phyloP scores from a whole-genome alignment of 2,113 vertebrate species.

The Myiagra hebetior region DNA sequence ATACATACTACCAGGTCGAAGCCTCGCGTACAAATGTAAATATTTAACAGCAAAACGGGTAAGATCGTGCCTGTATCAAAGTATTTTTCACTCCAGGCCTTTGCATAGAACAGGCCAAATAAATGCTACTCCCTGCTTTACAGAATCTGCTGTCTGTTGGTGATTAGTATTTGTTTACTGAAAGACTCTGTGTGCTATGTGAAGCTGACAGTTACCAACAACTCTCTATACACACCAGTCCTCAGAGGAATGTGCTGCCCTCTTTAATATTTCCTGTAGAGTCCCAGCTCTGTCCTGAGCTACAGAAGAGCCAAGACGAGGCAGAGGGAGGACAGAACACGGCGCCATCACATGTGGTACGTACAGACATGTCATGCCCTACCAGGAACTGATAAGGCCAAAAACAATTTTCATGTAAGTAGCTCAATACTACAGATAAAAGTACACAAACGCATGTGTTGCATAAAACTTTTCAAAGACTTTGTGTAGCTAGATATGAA shows the following conservation, averaged over 20 bases:
- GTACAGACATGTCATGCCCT: not conserved
- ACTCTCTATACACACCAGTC: not conserved
- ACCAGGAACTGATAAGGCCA: not conserved
- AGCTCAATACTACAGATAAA: not conserved
- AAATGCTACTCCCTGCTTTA: not conserved
- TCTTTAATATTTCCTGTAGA: not conserved
- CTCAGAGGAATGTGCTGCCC: not conserved
- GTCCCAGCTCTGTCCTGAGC: not conserved
- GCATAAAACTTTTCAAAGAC: constrained; percentile 43
- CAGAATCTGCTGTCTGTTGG: not conserved
- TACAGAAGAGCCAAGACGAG: fast-evolving
- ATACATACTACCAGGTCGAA: not conserved
- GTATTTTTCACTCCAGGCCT: not conserved
- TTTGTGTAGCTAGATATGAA: not conserved
- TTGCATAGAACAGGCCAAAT: not conserved
- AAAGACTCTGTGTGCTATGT: not conserved
- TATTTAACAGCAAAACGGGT: constrained; percentile 5
- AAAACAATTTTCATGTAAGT: not conserved
- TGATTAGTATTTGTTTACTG: not conserved
- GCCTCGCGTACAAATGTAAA: not conserved
- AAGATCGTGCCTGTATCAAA: not conserved
- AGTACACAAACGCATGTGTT: not conserved
- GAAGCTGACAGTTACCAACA: not conserved
- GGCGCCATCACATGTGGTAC: fast-evolving
- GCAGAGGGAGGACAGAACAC: not conserved